These are phyloP conservation scores for Glareola pratincola DNA, from an alignment of 2,113 vertebrate species.

Conservation along the genomic window DNA sequence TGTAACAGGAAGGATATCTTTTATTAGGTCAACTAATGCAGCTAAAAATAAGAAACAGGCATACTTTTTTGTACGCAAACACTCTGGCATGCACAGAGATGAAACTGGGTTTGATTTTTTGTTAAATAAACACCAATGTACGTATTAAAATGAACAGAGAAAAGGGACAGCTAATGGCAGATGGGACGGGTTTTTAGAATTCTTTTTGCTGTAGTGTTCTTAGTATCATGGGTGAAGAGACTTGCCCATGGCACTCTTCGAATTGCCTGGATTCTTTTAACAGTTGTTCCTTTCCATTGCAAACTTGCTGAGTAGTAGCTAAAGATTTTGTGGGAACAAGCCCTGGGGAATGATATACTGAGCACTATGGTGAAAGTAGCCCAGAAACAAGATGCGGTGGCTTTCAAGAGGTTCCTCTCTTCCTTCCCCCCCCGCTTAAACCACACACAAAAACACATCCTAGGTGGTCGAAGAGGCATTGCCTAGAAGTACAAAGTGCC, in stretches of 20 bases:
- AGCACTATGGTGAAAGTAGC: neutral
- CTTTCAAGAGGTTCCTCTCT: neutral
- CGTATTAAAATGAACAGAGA: neutral
- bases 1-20: neutral
- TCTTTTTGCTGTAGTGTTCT: neutral
- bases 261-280: neutral
- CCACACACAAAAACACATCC: conserved; percentile 31
- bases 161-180: neutral
- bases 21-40: neutral
- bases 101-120: neutral
- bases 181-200: neutral
- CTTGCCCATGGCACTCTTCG: neutral
- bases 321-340: neutral
- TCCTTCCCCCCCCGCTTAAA: neutral
- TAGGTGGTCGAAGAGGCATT: conserved; percentile 52
- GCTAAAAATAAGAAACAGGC: neutral
- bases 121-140: neutral
- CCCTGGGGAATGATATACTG: neutral
- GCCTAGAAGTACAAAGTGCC: conserved; percentile 19
- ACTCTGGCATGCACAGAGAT: neutral
- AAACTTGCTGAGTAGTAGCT: neutral
- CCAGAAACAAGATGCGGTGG: neutral
- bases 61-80: neutral
- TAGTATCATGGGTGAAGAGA: neutral
- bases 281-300: neutral